A percentile compares a stretch with the other conserved stretches of the same genome.
phyloP scores from a whole-genome alignment of 2,888 invertebrate genomes.

The Adela reaumurella region DNA sequence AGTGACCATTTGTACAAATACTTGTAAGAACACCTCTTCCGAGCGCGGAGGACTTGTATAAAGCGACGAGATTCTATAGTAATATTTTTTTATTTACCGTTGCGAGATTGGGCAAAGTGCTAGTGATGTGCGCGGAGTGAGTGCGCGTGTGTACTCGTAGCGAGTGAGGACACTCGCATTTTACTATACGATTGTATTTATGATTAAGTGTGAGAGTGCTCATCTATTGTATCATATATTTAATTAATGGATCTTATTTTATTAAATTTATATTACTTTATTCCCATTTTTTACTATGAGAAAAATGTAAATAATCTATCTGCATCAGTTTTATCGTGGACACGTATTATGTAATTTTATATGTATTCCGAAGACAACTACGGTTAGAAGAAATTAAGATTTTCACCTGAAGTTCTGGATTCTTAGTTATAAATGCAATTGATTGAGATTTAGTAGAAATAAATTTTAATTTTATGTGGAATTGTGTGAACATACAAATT shows the following conservation, averaged over 20 bases:
- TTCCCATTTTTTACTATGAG: neutral
- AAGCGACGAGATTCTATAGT: slow-evolving; percentile 1
- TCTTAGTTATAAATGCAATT: too few species aligned
- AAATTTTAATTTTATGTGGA: too few species aligned
- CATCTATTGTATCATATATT: neutral
- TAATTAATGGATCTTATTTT: neutral
- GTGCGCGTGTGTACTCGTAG: neutral
- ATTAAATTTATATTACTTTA: neutral
- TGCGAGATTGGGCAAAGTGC: neutral
- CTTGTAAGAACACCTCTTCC: neutral
- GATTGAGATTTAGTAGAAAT: too few species aligned
- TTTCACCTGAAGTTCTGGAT: too few species aligned
- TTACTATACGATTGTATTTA: neutral
- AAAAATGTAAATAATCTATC: neutral
- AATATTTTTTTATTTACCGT: slow-evolving; percentile 2
- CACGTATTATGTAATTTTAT: too few species aligned
- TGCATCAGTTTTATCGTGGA: too few species aligned
- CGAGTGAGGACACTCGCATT: neutral
- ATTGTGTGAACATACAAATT: too few species aligned
- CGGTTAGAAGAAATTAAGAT: too few species aligned
- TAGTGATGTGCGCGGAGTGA: neutral
- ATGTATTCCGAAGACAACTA: too few species aligned
- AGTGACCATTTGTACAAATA: neutral
- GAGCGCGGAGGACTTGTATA: neutral
- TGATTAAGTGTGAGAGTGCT: neutral